phyloP scores from a whole-genome alignment of 2,888 invertebrate species.

The Drepanosiphum platanoidis region DNA sequence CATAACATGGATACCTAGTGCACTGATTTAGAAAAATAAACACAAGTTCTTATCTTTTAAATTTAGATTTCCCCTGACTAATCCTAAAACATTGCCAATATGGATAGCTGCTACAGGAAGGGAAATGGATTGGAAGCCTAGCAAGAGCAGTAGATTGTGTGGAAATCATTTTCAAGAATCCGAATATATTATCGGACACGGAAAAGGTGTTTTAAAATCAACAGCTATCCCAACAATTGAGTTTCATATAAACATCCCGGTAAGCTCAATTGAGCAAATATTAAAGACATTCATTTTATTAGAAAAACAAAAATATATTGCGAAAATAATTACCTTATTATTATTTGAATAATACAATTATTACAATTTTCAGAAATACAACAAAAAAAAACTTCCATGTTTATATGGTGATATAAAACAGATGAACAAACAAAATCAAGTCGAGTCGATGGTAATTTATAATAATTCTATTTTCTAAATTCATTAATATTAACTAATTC shows the following conservation, averaged over 20 bases:
- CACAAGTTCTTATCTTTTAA: background rate
- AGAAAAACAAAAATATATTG: background rate
- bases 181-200: conserved; percentile 52
- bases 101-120: conserved; percentile 52
- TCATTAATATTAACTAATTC: background rate
- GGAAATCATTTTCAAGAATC: conserved; percentile 52
- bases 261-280: background rate
- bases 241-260: background rate
- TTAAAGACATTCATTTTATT: no score
- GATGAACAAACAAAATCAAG: background rate
- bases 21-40: background rate
- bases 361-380: conserved; percentile 37
- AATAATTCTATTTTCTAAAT: background rate
- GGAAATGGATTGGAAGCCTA: conserved; percentile 44
- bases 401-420: background rate
- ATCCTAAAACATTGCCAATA: conserved; percentile 16
- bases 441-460: conserved; percentile 10
- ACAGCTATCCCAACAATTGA: conserved; percentile 55
- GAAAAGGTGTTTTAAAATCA: conserved; percentile 52
- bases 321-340: background rate
- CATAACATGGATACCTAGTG: background rate
- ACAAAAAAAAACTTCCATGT: background rate
- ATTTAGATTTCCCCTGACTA: conserved; percentile 45
- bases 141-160: conserved; percentile 57
- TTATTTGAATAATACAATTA: background rate